Conservation (phyloP, 2,113 vertebrate species). For the Hippocampus barbouri region DNA sequence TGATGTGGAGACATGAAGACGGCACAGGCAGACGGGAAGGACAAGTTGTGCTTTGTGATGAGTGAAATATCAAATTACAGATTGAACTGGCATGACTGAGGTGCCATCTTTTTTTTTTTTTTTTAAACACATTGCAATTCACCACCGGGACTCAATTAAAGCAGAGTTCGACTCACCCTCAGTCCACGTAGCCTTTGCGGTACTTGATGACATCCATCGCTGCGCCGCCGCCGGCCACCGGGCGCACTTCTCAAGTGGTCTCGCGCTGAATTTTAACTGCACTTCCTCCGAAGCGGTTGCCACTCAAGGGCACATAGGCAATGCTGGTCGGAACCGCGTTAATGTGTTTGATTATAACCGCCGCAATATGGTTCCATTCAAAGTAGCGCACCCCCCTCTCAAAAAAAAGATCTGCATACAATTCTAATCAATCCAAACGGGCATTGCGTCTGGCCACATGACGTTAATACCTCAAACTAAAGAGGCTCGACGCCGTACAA, state of each 20-base stretch:
- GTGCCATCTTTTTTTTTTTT: not conserved
- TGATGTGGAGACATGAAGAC: not conserved
- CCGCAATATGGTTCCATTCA: not conserved
- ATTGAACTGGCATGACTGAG: not conserved
- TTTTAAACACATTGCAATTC: not conserved
- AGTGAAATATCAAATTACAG: not conserved
- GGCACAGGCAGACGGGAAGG: too few species aligned
- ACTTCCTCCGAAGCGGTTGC: not conserved
- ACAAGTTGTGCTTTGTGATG: too few species aligned
- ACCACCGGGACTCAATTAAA: not conserved
- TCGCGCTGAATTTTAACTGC: not conserved
- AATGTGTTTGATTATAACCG: not conserved
- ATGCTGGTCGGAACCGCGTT: not conserved
- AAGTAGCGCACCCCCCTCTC: not conserved
- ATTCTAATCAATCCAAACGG: not conserved
- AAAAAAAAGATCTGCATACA: slow-evolving; percentile 4
- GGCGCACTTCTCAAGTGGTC: not conserved
- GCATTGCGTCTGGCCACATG: not conserved
- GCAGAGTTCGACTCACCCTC: not conserved
- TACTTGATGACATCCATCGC: not conserved
- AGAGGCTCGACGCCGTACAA: not conserved
- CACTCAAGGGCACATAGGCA: slow-evolving; percentile 23
- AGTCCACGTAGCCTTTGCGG: not conserved
- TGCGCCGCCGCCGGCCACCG: not conserved
- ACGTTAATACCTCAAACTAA: not conserved